Conservation (phyloP, 2,888 invertebrate genomes). For the Cephus runcator region DNA sequence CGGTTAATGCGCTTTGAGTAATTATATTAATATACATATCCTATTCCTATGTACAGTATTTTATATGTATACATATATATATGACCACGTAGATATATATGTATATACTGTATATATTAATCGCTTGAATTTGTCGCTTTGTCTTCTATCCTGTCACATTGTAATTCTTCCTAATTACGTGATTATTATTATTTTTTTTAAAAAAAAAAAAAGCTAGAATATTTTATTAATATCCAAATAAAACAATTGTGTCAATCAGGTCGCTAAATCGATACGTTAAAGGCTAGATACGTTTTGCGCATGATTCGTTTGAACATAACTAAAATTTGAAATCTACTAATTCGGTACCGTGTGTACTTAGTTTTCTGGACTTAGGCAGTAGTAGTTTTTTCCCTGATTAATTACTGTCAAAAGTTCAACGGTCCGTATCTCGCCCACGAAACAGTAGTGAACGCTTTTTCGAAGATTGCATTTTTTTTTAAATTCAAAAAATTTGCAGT, state of each 20-base stretch:
- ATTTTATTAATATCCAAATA: neutral
- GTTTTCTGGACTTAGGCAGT: neutral
- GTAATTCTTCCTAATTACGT: neutral
- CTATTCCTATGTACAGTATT: neutral
- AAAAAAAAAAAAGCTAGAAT: neutral
- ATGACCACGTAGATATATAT: neutral
- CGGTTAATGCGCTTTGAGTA: neutral
- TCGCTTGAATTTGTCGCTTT: neutral
- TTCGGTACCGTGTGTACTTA: neutral
- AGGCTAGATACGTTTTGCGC: neutral
- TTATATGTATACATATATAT: neutral
- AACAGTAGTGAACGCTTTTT: neutral
- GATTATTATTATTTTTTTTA: neutral
- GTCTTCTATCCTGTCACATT: neutral
- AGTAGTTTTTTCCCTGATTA: neutral
- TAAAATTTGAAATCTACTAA: neutral
- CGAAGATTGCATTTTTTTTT: neutral
- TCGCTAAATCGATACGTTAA: neutral
- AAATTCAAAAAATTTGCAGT: neutral
- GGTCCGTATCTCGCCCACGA: neutral
- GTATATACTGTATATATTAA: neutral
- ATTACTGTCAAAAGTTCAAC: neutral
- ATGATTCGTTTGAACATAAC: neutral
- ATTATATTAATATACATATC: neutral
- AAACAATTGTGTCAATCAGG: neutral